phyloP scores from a whole-genome alignment of 2,888 invertebrate species.

The Platycnemis pennipes region DNA sequence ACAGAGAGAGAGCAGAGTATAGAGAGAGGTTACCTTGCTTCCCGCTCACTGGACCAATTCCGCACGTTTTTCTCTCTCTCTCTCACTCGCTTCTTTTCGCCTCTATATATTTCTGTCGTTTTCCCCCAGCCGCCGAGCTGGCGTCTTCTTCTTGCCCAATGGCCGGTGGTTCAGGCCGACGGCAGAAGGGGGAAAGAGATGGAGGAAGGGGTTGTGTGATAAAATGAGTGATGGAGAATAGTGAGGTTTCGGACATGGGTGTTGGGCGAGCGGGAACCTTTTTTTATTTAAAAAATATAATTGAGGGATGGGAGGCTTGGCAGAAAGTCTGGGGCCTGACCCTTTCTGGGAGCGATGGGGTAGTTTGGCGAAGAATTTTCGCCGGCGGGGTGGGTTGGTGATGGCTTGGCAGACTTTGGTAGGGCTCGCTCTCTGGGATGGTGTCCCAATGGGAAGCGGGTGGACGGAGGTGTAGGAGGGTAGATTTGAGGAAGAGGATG shows the following conservation, averaged over 20 bases:
- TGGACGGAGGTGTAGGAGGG: not conserved
- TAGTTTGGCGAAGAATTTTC: not conserved
- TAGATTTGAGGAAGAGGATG: not conserved
- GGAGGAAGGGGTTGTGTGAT: not conserved
- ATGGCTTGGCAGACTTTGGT: not conserved
- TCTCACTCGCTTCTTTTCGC: not conserved
- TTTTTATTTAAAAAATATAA: not conserved
- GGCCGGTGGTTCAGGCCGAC: not conserved
- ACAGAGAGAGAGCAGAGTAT: not conserved
- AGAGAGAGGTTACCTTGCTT: not conserved
- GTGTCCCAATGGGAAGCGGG: not conserved
- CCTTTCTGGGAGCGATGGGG: not conserved
- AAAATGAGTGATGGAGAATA: not conserved
- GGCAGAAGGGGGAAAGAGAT: not conserved
- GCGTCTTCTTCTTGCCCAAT: conserved; percentile 23
- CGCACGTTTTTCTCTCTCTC: conserved; percentile 15
- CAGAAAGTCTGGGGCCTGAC: not conserved
- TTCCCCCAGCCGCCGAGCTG: not conserved
- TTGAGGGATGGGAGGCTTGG: not conserved
- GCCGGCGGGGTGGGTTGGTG: not conserved
- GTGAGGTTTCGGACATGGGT: not conserved
- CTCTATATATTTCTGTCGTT: conserved; percentile 8
- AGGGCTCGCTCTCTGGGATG: not conserved
- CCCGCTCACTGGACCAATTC: conserved; percentile 50
- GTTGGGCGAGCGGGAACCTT: not conserved